phyloP scores from a whole-genome alignment of 2,797 vertebrate species.

The Chlorospingus semifuscus region DNA sequence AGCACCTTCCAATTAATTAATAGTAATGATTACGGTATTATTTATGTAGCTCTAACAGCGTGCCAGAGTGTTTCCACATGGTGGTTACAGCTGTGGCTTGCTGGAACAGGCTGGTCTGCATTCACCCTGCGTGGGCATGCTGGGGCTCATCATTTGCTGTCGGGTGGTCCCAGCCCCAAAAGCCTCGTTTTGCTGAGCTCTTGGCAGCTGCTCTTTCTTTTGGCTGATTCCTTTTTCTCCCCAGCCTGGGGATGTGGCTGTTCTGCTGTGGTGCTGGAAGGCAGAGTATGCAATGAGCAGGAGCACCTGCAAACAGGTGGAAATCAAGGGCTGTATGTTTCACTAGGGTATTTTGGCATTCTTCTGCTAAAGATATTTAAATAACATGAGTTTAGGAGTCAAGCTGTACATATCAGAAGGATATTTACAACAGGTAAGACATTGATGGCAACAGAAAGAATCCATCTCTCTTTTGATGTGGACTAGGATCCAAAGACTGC shows the following conservation, averaged over 20 bases:
- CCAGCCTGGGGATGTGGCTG: accelerated
- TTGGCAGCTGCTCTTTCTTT: not conserved
- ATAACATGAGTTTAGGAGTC: not conserved
- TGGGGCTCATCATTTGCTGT: not conserved
- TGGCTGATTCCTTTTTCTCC: not conserved
- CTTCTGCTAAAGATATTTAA: not conserved
- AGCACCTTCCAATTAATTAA: constrained; percentile 69
- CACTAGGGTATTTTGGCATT: not conserved
- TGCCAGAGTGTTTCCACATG: not conserved
- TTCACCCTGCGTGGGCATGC: not conserved
- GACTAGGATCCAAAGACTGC: not conserved
- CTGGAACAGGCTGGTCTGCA: not conserved
- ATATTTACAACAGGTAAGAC: not conserved
- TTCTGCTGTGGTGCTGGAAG: not conserved
- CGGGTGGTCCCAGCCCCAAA: not conserved
- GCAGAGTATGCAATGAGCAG: not conserved
- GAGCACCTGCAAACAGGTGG: not conserved
- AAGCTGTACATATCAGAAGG: not conserved
- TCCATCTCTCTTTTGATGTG: not conserved
- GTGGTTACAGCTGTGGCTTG: constrained; percentile 15
- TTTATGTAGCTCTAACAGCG: constrained; percentile 27
- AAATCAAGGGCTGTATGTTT: not conserved
- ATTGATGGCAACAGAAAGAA: not conserved
- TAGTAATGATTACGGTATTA: constrained; percentile 64
- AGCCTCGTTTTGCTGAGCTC: not conserved